Evolutionary conservation across 2,888 invertebrate species (phyloP).

Genomic region (Alloplasta piceator): DNA sequence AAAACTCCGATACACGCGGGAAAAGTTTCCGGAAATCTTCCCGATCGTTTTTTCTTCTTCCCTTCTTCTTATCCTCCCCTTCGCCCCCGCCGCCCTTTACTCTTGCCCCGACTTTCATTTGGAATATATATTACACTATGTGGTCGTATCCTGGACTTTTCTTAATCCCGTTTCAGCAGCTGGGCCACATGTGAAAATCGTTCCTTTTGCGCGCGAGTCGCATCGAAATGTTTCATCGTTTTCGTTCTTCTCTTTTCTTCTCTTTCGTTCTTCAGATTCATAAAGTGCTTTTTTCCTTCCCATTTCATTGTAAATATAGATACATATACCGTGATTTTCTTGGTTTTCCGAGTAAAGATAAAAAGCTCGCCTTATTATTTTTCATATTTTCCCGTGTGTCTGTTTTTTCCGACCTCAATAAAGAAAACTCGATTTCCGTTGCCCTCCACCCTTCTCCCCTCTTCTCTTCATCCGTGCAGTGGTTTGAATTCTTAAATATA

Average conservation of each 20-base stretch:
- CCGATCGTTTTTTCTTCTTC: slow-evolving; percentile 50
- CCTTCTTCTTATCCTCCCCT: background rate
- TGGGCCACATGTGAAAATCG: slow-evolving; percentile 57
- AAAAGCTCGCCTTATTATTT: slow-evolving; percentile 59
- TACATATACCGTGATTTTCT: background rate
- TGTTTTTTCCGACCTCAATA: background rate
- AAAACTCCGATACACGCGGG: slow-evolving; percentile 34
- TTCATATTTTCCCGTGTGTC: slow-evolving; percentile 33
- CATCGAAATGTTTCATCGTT: slow-evolving; percentile 61
- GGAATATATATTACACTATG: slow-evolving; percentile 44
- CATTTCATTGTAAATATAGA: background rate
- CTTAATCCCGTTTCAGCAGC: slow-evolving; percentile 59
- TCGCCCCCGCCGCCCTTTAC: slow-evolving; percentile 17
- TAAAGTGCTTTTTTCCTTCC: slow-evolving; percentile 25
- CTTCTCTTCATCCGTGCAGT: slow-evolving; percentile 40
- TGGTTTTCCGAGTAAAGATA: slow-evolving; percentile 42
- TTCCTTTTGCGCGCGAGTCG: slow-evolving; percentile 55
- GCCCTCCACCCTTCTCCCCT: slow-evolving; percentile 14
- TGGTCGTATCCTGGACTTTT: slow-evolving; percentile 53
- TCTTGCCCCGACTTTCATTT: slow-evolving; percentile 29
- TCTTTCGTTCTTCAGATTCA: slow-evolving; percentile 42
- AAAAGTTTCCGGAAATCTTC: slow-evolving; percentile 43
- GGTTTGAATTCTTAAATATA: slow-evolving; percentile 64
- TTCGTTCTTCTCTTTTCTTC: background rate
- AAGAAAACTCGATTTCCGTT: slow-evolving; percentile 39